phyloP scores from a whole-genome alignment of 1,140 invertebrate species.

The Sipha flava region DNA sequence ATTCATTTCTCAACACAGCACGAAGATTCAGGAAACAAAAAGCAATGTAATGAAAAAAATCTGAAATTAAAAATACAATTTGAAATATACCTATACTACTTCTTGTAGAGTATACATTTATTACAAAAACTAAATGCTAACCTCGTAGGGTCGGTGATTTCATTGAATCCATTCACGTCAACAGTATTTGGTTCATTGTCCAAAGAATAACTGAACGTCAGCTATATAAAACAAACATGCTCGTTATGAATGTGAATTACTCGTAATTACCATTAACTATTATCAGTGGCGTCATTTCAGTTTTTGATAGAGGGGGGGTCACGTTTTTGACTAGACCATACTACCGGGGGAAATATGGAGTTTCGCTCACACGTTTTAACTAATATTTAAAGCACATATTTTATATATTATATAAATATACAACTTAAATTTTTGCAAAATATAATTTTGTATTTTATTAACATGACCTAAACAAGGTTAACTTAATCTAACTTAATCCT shows the following conservation, averaged over 20 bases:
- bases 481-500: too few species aligned
- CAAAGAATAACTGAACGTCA: slow-evolving; percentile 86
- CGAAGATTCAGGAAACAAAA: slow-evolving; percentile 70
- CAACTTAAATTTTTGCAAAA: too few species aligned
- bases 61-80: slow-evolving; percentile 52
- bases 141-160: slow-evolving; percentile 80
- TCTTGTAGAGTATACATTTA: not conserved
- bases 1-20: slow-evolving; percentile 55
- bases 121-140: slow-evolving; percentile 47
- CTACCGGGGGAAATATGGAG: too few species aligned
- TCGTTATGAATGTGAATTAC: not conserved
- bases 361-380: too few species aligned
- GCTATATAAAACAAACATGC: slow-evolving; percentile 49
- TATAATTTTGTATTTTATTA: too few species aligned
- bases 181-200: slow-evolving; percentile 79
- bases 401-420: too few species aligned
- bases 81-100: slow-evolving; percentile 34
- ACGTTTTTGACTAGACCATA: too few species aligned
- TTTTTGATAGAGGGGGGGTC: too few species aligned
- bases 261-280: not conserved
- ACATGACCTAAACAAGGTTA: too few species aligned
- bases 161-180: slow-evolving; percentile 76
- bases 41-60: slow-evolving; percentile 79
- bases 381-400: too few species aligned
- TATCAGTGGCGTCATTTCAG: too few species aligned